These are phyloP conservation scores for Ophonus ardosiacus DNA, from an alignment of 2,888 invertebrate species.

Conservation along the genomic window DNA sequence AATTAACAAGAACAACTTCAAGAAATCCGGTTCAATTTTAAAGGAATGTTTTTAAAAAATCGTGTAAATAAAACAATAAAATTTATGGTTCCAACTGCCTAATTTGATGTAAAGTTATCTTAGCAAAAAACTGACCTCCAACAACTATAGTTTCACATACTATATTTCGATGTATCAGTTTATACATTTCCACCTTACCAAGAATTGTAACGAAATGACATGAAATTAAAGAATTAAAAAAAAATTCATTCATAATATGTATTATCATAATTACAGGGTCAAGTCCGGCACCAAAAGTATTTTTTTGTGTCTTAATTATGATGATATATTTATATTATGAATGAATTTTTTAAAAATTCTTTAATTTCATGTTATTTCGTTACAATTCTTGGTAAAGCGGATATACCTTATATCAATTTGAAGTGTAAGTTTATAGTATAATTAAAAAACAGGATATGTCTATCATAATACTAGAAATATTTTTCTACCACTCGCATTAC, in stretches of 20 bases:
- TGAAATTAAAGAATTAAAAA: neutral
- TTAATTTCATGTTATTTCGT: neutral
- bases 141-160: neutral
- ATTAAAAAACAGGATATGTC: slow-evolving; percentile 9
- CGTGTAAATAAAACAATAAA: neutral
- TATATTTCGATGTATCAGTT: neutral
- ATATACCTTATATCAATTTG: neutral
- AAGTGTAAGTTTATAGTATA: neutral
- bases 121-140: neutral
- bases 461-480: neutral
- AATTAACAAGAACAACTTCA: neutral
- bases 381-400: neutral
- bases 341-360: neutral
- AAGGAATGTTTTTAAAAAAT: neutral
- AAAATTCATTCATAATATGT: no score
- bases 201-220: neutral
- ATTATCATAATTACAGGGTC: no score
- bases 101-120: neutral
- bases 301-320: no score
- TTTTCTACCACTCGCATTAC: neutral
- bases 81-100: neutral
- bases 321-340: no score
- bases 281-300: no score
- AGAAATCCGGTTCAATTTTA: neutral
- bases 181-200: neutral